These are phyloP conservation scores for Eurystomus glaucurus DNA, from an alignment of 2,797 vertebrate species.

Conservation along the genomic window DNA sequence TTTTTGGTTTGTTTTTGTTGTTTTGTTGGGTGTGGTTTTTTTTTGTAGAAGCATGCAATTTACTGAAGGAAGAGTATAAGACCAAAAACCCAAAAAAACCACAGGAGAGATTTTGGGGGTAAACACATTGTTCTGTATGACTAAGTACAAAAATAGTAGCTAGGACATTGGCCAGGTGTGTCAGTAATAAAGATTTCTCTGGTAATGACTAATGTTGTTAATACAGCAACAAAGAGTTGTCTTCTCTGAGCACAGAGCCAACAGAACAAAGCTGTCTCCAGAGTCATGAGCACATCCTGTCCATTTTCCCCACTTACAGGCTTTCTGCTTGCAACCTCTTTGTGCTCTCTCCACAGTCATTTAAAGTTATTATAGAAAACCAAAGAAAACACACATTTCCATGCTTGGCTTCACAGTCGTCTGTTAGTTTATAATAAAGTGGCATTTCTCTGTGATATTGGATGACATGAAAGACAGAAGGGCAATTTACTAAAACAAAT, in stretches of 20 bases:
- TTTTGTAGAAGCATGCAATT: background rate
- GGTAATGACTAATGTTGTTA: background rate
- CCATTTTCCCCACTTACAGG: background rate
- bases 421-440: background rate
- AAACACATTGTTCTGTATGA: background rate
- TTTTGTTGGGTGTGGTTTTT: no score
- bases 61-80: background rate
- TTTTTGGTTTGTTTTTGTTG: fast-evolving
- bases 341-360: background rate
- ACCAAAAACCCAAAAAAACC: background rate
- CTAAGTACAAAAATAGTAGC: background rate
- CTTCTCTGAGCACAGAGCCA: background rate
- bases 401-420: background rate
- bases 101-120: background rate
- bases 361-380: slow-evolving; percentile 4
- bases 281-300: background rate
- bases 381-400: background rate
- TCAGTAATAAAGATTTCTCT: background rate
- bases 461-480: slow-evolving; percentile 14
- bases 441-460: background rate
- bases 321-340: background rate
- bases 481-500: slow-evolving; percentile 37
- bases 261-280: background rate
- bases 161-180: background rate
- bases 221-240: background rate